phyloP scores from a whole-genome alignment of 2,888 invertebrate species.

The Dynastes grantii region DNA sequence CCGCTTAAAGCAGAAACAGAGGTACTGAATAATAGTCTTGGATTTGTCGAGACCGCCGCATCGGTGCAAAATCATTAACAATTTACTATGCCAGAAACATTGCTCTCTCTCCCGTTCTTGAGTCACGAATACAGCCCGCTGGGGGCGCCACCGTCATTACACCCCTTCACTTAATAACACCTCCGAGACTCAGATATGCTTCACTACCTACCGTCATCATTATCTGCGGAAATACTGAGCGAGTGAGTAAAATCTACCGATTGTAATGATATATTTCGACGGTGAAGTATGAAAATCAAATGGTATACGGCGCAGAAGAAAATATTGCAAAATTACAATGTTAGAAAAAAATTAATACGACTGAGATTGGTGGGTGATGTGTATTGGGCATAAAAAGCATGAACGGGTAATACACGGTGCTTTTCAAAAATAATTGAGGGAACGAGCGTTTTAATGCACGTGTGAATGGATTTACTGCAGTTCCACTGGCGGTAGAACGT shows the following conservation, averaged over 20 bases:
- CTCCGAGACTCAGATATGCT: conserved; percentile 54
- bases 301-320: background rate
- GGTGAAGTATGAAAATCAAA: conserved; percentile 38
- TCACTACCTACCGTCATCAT: conserved; percentile 50
- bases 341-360: conserved; percentile 30
- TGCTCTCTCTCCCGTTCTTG: conserved; percentile 43
- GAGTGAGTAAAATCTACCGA: conserved; percentile 39
- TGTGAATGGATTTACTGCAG: conserved; percentile 37
- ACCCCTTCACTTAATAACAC: conserved; percentile 58
- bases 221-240: conserved; percentile 47
- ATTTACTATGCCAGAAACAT: conserved; percentile 45
- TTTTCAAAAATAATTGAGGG: conserved; percentile 38
- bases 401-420: conserved; percentile 23
- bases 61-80: conserved; percentile 44
- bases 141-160: conserved; percentile 58
- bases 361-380: conserved; percentile 5
- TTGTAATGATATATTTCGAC: conserved; percentile 43
- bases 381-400: conserved; percentile 30
- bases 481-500: conserved; percentile 22
- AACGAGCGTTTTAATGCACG: conserved; percentile 39
- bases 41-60: conserved; percentile 34
- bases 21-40: conserved; percentile 21
- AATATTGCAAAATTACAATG: conserved; percentile 12
- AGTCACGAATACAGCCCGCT: conserved; percentile 58
- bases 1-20: conserved; percentile 29